Evolutionary conservation across 1,140 invertebrate species (phyloP).

Genomic region (Psix sp.): DNA sequence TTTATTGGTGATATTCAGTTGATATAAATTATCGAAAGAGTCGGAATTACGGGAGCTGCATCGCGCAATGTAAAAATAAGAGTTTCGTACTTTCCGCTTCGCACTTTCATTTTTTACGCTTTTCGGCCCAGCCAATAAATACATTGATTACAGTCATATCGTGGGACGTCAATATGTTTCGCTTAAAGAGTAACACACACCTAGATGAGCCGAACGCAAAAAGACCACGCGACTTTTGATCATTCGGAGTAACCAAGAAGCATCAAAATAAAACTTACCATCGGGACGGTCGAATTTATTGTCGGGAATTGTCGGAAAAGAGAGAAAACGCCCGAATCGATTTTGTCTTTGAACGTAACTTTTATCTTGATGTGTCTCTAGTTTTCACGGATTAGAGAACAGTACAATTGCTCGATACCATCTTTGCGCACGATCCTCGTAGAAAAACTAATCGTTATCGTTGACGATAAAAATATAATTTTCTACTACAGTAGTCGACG

Average conservation of each 20-base stretch:
- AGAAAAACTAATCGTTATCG: conserved; percentile 46
- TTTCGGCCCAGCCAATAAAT: conserved; percentile 13
- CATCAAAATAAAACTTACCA: too few relatives aligned
- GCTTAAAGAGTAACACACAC: conserved; percentile 3
- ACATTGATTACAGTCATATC: conserved; percentile 11
- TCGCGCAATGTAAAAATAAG: too few relatives aligned
- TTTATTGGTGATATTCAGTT: neutral
- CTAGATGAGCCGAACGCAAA: conserved; percentile 26
- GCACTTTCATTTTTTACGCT: conserved; percentile 27
- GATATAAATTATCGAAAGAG: too few relatives aligned
- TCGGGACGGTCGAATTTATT: too few relatives aligned
- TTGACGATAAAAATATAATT: conserved; percentile 50
- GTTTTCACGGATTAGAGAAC: too few relatives aligned
- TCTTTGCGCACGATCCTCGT: conserved; percentile 23
- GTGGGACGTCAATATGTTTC: conserved; percentile 5
- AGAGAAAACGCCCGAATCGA: too few relatives aligned
- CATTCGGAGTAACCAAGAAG: too few relatives aligned
- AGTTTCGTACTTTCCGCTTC: conserved; percentile 5
- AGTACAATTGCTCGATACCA: conserved; percentile 34
- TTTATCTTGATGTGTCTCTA: too few relatives aligned
- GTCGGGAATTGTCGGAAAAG: too few relatives aligned
- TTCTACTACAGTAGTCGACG: conserved; percentile 31
- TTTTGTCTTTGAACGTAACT: too few relatives aligned
- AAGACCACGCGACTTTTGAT: too few relatives aligned
- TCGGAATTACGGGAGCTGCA: too few relatives aligned